phyloP scores from a whole-genome alignment of 2,113 vertebrate species.

The Hippocampus abdominalis region DNA sequence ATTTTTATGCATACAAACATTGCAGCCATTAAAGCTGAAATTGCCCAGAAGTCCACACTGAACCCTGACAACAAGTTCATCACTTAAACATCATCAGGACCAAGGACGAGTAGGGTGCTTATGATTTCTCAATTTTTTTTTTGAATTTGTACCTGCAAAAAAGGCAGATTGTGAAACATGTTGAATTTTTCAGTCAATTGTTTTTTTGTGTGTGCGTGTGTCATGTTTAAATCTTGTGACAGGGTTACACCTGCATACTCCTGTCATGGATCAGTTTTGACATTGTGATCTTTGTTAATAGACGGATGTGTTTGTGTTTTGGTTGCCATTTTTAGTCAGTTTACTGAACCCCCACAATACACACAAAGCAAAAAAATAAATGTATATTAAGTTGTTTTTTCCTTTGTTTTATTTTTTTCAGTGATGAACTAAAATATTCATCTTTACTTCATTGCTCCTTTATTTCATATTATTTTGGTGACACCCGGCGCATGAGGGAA shows the following conservation, averaged over 20 bases:
- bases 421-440: not conserved
- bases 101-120: not conserved
- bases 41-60: constrained; percentile 11
- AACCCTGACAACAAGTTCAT: not conserved
- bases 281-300: not conserved
- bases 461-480: too few relatives aligned
- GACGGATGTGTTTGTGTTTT: not conserved
- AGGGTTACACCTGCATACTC: not conserved
- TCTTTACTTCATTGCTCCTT: too few relatives aligned
- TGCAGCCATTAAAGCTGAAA: constrained; percentile 7
- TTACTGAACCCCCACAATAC: not conserved
- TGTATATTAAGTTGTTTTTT: not conserved
- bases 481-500: too few relatives aligned
- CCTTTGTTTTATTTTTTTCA: not conserved
- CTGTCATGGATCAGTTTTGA: not conserved
- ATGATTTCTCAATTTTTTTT: not conserved
- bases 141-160: not conserved
- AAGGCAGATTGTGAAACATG: not conserved
- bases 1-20: constrained; percentile 13
- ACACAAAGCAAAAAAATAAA: not conserved
- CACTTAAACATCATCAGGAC: not conserved
- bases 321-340: not conserved
- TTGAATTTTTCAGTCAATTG: too few relatives aligned
- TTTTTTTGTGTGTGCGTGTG: too few relatives aligned
- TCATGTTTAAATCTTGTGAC: too few relatives aligned